Evolutionary conservation across 2,888 invertebrate genomes (phyloP).

Genomic region (Noctua janthe): DNA sequence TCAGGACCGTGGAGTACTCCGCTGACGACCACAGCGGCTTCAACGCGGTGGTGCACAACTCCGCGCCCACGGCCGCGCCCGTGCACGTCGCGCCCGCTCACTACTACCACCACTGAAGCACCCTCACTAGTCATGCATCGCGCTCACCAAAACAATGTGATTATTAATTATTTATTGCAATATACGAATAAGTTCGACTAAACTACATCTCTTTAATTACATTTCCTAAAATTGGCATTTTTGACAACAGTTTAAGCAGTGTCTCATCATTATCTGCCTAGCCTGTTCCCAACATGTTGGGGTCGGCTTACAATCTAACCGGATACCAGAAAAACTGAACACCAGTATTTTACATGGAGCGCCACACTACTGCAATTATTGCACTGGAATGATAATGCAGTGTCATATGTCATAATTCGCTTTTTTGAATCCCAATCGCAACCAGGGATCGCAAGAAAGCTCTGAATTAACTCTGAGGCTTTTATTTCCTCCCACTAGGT

Average conservation of each 20-base stretch:
- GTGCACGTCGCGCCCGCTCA: constrained; percentile 65
- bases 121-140: constrained; percentile 26
- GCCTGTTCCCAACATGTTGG: not conserved
- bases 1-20: constrained; percentile 89
- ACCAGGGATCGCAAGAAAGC: too few species aligned
- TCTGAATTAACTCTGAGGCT: not conserved
- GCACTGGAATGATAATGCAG: not conserved
- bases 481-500: not conserved
- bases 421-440: not conserved
- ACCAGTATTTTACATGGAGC: too few species aligned
- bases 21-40: constrained; percentile 89
- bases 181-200: constrained; percentile 59
- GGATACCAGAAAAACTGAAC: too few species aligned
- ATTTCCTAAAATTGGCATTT: not conserved
- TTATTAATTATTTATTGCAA: constrained; percentile 62
- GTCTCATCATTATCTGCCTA: too few species aligned
- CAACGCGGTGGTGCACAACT: constrained; percentile 83
- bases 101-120: constrained; percentile 73
- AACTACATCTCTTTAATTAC: not conserved
- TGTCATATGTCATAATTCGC: not conserved
- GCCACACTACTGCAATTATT: too few species aligned
- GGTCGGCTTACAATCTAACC: too few species aligned
- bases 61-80: constrained; percentile 72
- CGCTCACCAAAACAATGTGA: constrained; percentile 50
- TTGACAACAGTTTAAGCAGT: not conserved